These are phyloP conservation scores for Sialia sialis DNA, from an alignment of 2,113 vertebrate genomes.

Conservation along the genomic window DNA sequence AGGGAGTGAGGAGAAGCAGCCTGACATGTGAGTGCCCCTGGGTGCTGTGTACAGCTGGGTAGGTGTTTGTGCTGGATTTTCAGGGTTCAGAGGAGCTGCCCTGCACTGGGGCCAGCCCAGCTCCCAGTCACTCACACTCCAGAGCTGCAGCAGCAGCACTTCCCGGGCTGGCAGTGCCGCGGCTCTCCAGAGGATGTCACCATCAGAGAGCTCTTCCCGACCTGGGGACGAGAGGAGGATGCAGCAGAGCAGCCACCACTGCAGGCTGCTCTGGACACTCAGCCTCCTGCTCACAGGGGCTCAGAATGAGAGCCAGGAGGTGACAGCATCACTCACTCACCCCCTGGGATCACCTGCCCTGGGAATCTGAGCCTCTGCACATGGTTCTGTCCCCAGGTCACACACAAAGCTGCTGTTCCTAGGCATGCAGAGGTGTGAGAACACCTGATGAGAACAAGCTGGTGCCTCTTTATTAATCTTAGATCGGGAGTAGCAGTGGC, in stretches of 20 bases:
- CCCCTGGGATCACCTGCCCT: no score
- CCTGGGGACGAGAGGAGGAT: fast-evolving
- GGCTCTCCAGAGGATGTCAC: background rate
- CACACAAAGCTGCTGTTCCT: background rate
- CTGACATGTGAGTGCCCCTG: background rate
- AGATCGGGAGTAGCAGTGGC: background rate
- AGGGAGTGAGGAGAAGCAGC: background rate
- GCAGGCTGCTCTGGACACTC: background rate
- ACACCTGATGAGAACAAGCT: background rate
- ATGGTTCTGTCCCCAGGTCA: background rate
- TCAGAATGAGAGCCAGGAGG: background rate
- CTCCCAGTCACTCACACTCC: fast-evolving
- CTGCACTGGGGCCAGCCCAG: background rate
- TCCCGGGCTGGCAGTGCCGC: fast-evolving
- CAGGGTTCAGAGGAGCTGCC: background rate
- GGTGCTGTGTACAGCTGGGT: background rate
- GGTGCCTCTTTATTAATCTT: background rate
- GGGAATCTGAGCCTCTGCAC: background rate
- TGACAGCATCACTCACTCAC: background rate
- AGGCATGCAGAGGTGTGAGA: background rate
- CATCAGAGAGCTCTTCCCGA: background rate
- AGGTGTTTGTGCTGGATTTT: background rate
- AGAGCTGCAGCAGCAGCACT: background rate
- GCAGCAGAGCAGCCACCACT: background rate
- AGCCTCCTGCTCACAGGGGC: background rate